Evolutionary conservation across 2,113 vertebrate species (phyloP), one percentile per base, ranked within the genome.

Genomic region (Phyllostomus hastatus): DNA sequence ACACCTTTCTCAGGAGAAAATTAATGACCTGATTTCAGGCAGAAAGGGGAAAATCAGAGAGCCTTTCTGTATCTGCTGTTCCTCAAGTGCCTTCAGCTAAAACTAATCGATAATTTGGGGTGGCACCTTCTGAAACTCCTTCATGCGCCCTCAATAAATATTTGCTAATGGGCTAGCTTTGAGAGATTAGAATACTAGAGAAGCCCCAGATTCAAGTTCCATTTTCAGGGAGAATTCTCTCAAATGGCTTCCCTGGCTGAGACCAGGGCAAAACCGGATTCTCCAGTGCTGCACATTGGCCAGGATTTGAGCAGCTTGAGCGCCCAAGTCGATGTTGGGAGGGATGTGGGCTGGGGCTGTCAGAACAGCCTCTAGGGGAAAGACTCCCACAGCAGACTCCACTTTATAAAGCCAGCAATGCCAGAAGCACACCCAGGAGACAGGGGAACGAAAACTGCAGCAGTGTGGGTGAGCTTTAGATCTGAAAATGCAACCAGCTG

Each of bases 291-390:
- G 10, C 7, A 1, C 46, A 17, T 50, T 35, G n/a, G 57, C 43
- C 52, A 70, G 85, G 93, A 41, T 12, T 6, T 9, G 28, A 46
- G 41, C 19, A 2, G 33, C n/a, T 28, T 11, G 6, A 35, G 57
- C 0, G 0, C 38, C 76, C 31, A 2, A 0, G 4, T 11, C 0
- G 3, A 31, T 43, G 4, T 64, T 2, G 38, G 59, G 43, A n/a
- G 38, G 35, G 19, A 16, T 10, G 12, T 46, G 50, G 41, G 72
- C 3, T 20, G 70, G 54, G 35, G 48, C 22, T 82, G 48, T 59
- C 80, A 35, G 19, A 26, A 26, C 22, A 31, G 72, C 22, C 59
- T 52, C 73, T 72, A 38, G 1, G 46, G n/a, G 79, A 38, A 59
- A 35, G 12, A 46, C 35, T 79, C 79, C 79, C 5, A 52, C 4